phyloP scores from a whole-genome alignment of 2,888 invertebrate species.

The Drosophila formosana region DNA sequence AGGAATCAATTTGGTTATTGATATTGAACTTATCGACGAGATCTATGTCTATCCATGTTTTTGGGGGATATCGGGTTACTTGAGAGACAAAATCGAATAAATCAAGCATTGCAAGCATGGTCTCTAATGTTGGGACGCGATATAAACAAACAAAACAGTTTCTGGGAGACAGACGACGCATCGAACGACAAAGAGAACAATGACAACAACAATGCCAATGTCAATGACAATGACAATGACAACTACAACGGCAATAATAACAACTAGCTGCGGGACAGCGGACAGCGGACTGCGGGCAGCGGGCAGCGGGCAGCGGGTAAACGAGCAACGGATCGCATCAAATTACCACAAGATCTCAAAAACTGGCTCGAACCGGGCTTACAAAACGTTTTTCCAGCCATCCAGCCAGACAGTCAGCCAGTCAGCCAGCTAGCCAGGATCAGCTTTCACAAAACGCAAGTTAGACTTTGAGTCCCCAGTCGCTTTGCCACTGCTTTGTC shows the following conservation, averaged over 20 bases:
- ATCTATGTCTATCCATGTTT: not conserved
- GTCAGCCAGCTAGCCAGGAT: slow-evolving; percentile 56
- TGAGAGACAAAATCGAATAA: slow-evolving; percentile 56
- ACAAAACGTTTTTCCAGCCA: slow-evolving; percentile 64
- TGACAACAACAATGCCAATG: slow-evolving; percentile 9
- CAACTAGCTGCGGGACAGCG: slow-evolving; percentile 19
- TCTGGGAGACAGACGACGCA: slow-evolving; percentile 23
- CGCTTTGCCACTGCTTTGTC: slow-evolving; percentile 42
- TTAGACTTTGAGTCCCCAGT: slow-evolving; percentile 77
- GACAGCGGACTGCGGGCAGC: slow-evolving; percentile 23
- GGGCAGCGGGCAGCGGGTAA: slow-evolving; percentile 12
- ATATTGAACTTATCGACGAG: slow-evolving; percentile 1
- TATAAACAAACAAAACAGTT: slow-evolving; percentile 75
- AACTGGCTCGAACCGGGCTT: slow-evolving; percentile 46
- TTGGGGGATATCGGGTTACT: slow-evolving; percentile 55
- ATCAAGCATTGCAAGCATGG: slow-evolving; percentile 58
- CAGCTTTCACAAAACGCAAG: slow-evolving; percentile 78
- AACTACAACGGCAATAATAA: slow-evolving; percentile 16
- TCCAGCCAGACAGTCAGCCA: slow-evolving; percentile 45
- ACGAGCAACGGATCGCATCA: slow-evolving; percentile 53
- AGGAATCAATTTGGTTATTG: slow-evolving; percentile 24
- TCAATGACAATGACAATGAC: slow-evolving; percentile 11
- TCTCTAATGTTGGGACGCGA: slow-evolving; percentile 48
- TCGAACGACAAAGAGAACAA: slow-evolving; percentile 41
- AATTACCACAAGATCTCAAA: slow-evolving; percentile 66